These are phyloP conservation scores for Anthrax anthrax DNA, from an alignment of 2,888 invertebrate genomes.

Conservation along the genomic window DNA sequence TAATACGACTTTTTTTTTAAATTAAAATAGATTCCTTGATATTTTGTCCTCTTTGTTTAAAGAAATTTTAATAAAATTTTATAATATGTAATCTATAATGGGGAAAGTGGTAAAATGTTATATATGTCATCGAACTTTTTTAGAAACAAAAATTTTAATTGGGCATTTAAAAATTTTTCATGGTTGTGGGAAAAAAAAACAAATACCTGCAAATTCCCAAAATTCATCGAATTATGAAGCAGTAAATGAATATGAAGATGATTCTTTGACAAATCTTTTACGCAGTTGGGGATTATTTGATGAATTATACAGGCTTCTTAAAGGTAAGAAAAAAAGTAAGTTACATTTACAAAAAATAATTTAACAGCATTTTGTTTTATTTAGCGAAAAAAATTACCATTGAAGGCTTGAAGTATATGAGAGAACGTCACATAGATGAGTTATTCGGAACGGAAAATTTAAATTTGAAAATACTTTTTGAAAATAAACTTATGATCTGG, in stretches of 20 bases:
- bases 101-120: too few species aligned
- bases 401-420: not conserved
- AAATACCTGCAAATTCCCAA: too few species aligned
- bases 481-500: not conserved
- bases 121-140: too few species aligned
- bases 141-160: too few species aligned
- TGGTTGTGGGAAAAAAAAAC: too few species aligned
- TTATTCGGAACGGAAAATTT: not conserved
- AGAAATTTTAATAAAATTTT: too few species aligned
- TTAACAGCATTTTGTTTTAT: not conserved
- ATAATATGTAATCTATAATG: too few species aligned
- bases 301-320: not conserved
- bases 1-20: too few species aligned
- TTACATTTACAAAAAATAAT: not conserved
- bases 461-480: not conserved
- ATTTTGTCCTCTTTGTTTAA: too few species aligned
- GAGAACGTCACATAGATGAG: conserved; percentile 1
- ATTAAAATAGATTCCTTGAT: too few species aligned
- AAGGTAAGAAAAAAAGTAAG: not conserved
- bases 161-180: too few species aligned
- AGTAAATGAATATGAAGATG: not conserved
- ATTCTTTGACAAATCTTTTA: not conserved
- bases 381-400: not conserved
- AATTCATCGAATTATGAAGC: not conserved
- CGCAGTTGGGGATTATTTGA: not conserved